Conservation (phyloP, 2,888 invertebrate genomes). For the Tenodera sinensis region DNA sequence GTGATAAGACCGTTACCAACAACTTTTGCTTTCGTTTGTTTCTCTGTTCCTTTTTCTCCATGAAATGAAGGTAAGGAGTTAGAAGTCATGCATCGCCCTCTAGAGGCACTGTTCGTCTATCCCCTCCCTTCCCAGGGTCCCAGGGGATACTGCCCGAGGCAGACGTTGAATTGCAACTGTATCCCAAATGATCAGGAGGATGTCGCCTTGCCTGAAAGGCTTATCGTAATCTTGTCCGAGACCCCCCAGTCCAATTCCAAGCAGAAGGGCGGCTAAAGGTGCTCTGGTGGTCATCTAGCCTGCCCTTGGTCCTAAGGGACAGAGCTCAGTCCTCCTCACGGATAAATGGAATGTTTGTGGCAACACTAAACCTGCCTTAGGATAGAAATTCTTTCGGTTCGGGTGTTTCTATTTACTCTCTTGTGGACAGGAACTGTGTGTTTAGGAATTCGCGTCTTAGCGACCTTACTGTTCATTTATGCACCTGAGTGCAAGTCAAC, state of each 20-base stretch:
- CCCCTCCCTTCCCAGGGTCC: no score
- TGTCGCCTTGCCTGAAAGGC: neutral
- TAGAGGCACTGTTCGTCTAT: neutral
- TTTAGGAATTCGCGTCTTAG: no score
- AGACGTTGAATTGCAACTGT: neutral
- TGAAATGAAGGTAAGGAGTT: neutral
- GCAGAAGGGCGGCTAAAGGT: neutral
- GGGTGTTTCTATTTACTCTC: no score
- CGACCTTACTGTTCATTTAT: no score
- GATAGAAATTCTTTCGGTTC: no score
- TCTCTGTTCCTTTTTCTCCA: neutral
- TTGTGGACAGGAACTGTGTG: no score
- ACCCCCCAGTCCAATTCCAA: neutral
- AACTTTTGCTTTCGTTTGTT: neutral
- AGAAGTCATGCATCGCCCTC: neutral
- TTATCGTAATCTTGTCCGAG: neutral
- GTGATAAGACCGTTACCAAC: neutral
- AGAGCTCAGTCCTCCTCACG: neutral
- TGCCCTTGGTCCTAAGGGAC: neutral
- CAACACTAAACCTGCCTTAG: no score
- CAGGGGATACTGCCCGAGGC: neutral
- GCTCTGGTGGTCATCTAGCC: neutral
- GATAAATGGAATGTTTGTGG: no score
- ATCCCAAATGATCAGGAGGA: neutral
- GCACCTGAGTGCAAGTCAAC: no score